Conservation (phyloP, 2,888 invertebrate species). For the Dicyrtoma fusca region DNA sequence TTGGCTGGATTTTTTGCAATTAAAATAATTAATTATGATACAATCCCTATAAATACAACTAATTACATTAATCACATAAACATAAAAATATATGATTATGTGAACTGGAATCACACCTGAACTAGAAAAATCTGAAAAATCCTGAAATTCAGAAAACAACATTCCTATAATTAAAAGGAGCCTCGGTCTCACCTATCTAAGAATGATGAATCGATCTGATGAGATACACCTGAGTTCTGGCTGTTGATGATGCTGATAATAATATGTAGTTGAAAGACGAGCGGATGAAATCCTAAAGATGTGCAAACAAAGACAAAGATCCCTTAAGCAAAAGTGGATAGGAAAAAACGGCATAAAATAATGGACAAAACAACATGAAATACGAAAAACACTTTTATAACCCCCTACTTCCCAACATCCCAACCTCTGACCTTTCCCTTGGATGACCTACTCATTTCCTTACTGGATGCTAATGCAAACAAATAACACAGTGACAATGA, state of each 20-base stretch:
- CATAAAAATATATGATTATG: too few relatives aligned
- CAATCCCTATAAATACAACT: slow-evolving; percentile 6
- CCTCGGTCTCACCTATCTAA: not conserved
- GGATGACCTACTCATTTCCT: not conserved
- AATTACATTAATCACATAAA: too few relatives aligned
- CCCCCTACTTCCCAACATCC: not conserved
- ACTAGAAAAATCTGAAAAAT: not conserved
- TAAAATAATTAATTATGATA: not conserved
- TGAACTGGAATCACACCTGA: slow-evolving; percentile 15
- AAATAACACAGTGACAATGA: too few relatives aligned
- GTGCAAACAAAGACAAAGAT: not conserved
- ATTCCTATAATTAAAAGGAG: not conserved
- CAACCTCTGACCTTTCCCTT: not conserved
- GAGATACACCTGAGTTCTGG: not conserved
- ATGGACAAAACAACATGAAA: too few relatives aligned
- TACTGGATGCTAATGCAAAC: too few relatives aligned
- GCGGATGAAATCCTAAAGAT: not conserved
- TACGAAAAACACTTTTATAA: not conserved
- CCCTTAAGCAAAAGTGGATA: too few relatives aligned
- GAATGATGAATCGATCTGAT: not conserved
- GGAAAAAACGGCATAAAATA: too few relatives aligned
- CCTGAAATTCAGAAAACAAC: not conserved
- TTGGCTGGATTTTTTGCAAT: not conserved
- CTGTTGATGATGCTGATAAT: too few relatives aligned
- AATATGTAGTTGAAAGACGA: not conserved